phyloP scores from a whole-genome alignment of 1,140 invertebrate species.

The Euwallacea fornicatus region DNA sequence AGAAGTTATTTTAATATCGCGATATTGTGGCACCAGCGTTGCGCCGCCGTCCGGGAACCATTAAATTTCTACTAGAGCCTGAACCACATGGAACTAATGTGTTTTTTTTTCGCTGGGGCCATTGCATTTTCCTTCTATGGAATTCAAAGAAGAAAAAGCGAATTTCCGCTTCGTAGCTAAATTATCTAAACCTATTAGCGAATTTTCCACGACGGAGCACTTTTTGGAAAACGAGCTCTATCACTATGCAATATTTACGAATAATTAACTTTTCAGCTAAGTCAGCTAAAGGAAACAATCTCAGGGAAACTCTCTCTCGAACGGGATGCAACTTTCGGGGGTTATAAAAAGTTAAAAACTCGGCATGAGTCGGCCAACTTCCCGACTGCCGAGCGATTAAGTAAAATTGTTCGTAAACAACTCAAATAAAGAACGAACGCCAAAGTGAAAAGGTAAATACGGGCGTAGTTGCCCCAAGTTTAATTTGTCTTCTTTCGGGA shows the following conservation, averaged over 20 bases:
- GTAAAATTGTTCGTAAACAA: slow-evolving; percentile 26
- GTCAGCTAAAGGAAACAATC: slow-evolving; percentile 14
- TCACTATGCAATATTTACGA: slow-evolving; percentile 16
- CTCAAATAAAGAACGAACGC: slow-evolving; percentile 23
- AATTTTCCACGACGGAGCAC: not conserved
- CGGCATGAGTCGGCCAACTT: slow-evolving; percentile 8
- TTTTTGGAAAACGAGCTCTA: slow-evolving; percentile 2
- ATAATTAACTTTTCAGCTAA: slow-evolving; percentile 17
- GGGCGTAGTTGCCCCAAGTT: not conserved
- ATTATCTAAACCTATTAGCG: slow-evolving; percentile 8
- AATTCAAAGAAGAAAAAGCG: not conserved
- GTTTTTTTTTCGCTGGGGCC: slow-evolving; percentile 1
- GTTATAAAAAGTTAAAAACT: slow-evolving; percentile 20
- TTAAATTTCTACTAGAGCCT: slow-evolving; percentile 20
- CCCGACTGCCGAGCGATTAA: slow-evolving; percentile 18
- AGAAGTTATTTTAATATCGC: slow-evolving; percentile 32
- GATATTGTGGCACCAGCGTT: slow-evolving; percentile 17
- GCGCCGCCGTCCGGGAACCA: slow-evolving; percentile 4
- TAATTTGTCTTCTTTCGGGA: too few relatives aligned
- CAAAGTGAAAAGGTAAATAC: slow-evolving; percentile 6
- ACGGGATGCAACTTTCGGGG: slow-evolving; percentile 7
- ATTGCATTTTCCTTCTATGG: not conserved
- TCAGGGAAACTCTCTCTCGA: not conserved
- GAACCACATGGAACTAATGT: slow-evolving; percentile 11
- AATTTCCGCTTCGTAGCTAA: not conserved